Conservation (phyloP, 2,113 vertebrate species). For the Choloepus hoffmanni region DNA sequence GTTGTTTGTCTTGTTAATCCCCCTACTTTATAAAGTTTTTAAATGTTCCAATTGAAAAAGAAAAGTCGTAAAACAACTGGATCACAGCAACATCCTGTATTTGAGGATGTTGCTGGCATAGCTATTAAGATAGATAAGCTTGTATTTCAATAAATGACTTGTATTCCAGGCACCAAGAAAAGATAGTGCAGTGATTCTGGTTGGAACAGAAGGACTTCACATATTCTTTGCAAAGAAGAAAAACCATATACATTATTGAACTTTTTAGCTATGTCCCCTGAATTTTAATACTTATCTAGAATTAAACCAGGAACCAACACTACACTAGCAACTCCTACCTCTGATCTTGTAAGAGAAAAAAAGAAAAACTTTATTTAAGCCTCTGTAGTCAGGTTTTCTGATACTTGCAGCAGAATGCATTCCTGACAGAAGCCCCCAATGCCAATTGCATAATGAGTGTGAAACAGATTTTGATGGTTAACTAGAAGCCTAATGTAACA, state of each 20-base stretch:
- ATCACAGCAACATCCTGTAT: not conserved
- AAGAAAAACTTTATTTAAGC: not conserved
- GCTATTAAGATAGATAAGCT: not conserved
- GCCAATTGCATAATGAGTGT: not conserved
- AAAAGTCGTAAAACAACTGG: not conserved
- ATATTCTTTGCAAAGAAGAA: conserved; percentile 27
- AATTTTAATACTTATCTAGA: not conserved
- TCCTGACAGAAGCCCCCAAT: not conserved
- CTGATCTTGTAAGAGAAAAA: not conserved
- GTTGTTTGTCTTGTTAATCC: not conserved
- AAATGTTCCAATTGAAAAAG: not conserved
- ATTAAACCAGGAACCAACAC: not conserved
- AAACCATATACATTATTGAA: not conserved
- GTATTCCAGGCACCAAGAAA: not conserved
- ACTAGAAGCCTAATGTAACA: not conserved
- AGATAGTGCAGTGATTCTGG: not conserved
- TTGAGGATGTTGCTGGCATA: not conserved
- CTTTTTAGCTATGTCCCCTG: not conserved
- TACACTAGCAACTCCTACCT: not conserved
- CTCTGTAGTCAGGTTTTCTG: not conserved
- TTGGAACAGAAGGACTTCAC: not conserved
- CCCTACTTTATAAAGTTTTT: not conserved
- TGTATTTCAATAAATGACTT: not conserved
- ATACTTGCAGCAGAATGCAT: not conserved
- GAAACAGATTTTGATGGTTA: not conserved